Conservation (phyloP, 1,140 invertebrate genomes). For the Platyscapa corneri region DNA sequence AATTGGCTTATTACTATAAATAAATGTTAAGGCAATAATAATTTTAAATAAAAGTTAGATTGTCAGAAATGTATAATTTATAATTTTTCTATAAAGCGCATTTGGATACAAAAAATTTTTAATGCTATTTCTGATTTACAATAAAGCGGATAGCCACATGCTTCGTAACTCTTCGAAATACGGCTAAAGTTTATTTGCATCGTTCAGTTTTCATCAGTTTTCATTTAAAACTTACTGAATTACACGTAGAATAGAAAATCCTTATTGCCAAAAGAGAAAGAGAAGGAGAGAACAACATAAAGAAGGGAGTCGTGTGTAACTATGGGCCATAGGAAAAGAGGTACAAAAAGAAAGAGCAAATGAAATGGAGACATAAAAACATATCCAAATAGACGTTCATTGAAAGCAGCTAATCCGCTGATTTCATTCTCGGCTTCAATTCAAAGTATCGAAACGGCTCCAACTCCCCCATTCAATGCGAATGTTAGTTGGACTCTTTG, state of each 20-base stretch:
- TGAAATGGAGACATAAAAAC: slow-evolving; percentile 10
- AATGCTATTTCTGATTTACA: not conserved
- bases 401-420: slow-evolving; percentile 65
- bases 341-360: slow-evolving; percentile 40
- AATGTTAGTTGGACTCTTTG: slow-evolving; percentile 57
- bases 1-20: too few relatives aligned
- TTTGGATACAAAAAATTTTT: not conserved
- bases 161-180: not conserved
- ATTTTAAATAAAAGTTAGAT: too few relatives aligned
- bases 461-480: slow-evolving; percentile 60
- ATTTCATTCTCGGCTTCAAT: slow-evolving; percentile 60
- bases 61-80: too few relatives aligned
- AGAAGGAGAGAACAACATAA: not conserved
- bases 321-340: slow-evolving; percentile 27
- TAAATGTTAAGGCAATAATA: too few relatives aligned
- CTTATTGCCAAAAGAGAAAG: not conserved
- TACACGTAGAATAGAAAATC: not conserved
- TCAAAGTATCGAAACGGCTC: slow-evolving; percentile 53
- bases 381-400: slow-evolving; percentile 53
- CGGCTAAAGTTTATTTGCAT: not conserved
- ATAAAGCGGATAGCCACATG: not conserved
- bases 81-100: too few relatives aligned
- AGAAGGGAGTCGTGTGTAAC: not conserved
- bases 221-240: slow-evolving; percentile 2
- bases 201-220: not conserved